Base-by-base conservation (phyloP, 2,113 vertebrate genomes). In the Clarias gariepinus region DNA sequence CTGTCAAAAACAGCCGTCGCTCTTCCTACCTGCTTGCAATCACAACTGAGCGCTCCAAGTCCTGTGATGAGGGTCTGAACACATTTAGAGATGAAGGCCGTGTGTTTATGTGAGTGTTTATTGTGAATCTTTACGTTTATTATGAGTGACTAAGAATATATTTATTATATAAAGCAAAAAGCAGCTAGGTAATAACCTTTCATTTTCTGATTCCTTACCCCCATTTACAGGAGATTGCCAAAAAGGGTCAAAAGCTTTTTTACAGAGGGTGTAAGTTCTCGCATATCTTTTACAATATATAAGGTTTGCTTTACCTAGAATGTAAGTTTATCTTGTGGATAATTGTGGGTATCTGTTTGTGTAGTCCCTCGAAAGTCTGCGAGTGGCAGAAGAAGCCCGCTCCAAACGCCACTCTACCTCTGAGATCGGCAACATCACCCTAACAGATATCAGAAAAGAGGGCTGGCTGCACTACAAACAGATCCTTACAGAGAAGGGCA, bases 381-480 rank as follows among this genome's bases (percentile, higher is more conserved):
- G 95, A 82, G 94, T 92, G 0, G 95, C 95, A 0, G 97, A 98
- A 91, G 97, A 97, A 3, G 92, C 95, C 7, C 92, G 95, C 8
- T 96, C 97, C 69, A 98, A 98, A 89, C 94, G 96, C 15, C 97
- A 98, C 91, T 99, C 98, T 0, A 96, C 97, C 86, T 99, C 97
- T 53, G 97, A 99, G 89, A 95, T 99, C 89, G 96, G 96, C 12
- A 97, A 95, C 83, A 90, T 95, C 18, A 93, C 96, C 64, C 95
- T 97, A 91, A 97, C 96, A 9, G 94, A 98, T 71, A 94, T 98
- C 87, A 95, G 95, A 89, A 97, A 95, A 90, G 97, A 99, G 90
- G 98, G 98, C 90, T 99, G 98, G 98, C 95, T 99, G 90, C 96
- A 96, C 92, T 99, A 96, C 94, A 99, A 98, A 89, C 98, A 98